Evolutionary conservation across 2,888 invertebrate genomes (phyloP), one percentile per base, ranked within the genome.

Genomic region (Venustoraphidia nigricollis): DNA sequence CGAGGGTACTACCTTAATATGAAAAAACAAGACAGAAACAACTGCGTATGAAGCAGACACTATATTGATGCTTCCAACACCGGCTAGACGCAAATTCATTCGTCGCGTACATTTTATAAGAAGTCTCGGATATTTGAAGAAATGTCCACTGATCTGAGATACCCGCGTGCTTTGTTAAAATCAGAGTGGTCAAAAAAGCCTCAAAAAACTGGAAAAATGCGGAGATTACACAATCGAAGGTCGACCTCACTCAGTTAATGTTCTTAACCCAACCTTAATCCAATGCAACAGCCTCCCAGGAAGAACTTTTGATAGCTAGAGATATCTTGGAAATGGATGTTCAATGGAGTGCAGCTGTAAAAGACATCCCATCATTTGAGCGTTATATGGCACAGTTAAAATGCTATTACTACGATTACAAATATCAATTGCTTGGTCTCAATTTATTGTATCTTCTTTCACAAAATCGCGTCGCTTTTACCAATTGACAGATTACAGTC

Each of bases 301-400:
- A 88, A 62, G 89, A 93, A 66, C 68, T 94, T 50, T 70, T 92
- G 43, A 68, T 93, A 53, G 92, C 93, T 1, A 76, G 94, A 56
- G 93, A 95, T 67, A 81, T 93, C 49, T 71, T 97, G 46, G 97
- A 98, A 76, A 91, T 96, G 55, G 94, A 94, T 42, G 95, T 92
- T 2, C 91, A 94, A 65, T 93, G 92, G 81, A 92, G 95, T 55
- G 93, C 97, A 50, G 85, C 88, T 3, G 81, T 75, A 17, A 85
- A 89, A 63, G 92, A 98, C 70, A 91, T 96, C 54, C 90, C 90
- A 53, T 84, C 92, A 0, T 98, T 97, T 67, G 96, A 98, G 64
- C 76, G 96, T 59, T 96, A 92, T 61, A 94, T 98, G 82, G 90
- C 96, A 9, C 96, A 97, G 66, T 69, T 98, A 41, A 96, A 97